phyloP scores from a whole-genome alignment of 35 echinoderm and acorn worm genomes.

The Ophioderma brevispina region DNA sequence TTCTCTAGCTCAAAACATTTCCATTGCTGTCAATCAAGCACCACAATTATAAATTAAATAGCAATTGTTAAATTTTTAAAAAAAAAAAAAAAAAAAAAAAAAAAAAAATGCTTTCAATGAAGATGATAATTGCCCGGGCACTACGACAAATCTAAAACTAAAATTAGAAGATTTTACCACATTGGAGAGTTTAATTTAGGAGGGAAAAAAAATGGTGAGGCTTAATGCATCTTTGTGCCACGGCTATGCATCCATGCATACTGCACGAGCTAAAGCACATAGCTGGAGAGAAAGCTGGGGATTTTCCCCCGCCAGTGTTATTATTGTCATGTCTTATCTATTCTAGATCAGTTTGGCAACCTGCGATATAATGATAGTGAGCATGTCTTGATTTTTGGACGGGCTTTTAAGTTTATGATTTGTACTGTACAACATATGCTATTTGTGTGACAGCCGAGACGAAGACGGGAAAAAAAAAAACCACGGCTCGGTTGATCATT shows the following conservation, averaged over 20 bases:
- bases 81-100: neutral
- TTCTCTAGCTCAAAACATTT: neutral
- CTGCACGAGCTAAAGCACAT: neutral
- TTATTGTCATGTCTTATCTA: slow-evolving; percentile 3
- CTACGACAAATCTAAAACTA: neutral
- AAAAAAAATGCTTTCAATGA: neutral
- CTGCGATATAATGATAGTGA: slow-evolving; percentile 2
- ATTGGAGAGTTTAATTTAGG: neutral
- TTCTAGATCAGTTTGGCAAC: neutral
- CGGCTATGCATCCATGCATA: neutral
- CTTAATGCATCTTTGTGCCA: neutral
- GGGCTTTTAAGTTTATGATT: too few relatives aligned
- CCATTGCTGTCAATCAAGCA: neutral
- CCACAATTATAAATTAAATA: neutral
- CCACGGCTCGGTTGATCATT: neutral
- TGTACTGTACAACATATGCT: too few relatives aligned
- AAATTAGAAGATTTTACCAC: slow-evolving; percentile 1
- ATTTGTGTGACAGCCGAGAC: neutral
- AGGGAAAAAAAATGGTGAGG: neutral
- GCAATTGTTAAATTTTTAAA: neutral
- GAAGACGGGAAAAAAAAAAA: neutral
- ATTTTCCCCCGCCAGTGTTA: slow-evolving; percentile 4
- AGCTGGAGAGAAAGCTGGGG: neutral
- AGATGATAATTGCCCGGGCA: neutral
- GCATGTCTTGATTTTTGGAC: neutral